Conservation (phyloP, 2,113 vertebrate genomes). For the Gymnocephalus cernua region DNA sequence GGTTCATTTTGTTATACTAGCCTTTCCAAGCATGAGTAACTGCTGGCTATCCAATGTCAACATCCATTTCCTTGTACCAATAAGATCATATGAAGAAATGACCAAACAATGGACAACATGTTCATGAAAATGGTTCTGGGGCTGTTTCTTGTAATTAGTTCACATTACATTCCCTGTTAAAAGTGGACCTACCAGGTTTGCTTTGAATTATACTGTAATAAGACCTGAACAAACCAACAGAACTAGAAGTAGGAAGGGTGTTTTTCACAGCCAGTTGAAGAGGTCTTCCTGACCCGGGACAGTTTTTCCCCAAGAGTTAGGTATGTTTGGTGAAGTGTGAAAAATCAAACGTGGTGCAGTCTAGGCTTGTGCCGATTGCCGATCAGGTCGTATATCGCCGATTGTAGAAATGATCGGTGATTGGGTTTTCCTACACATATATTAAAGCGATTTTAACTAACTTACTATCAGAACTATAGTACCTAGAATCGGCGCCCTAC, state of each 20-base stretch:
- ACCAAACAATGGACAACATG: slow-evolving; percentile 25
- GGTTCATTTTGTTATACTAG: slow-evolving; percentile 28
- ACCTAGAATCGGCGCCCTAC: too few relatives aligned
- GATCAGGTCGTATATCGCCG: too few relatives aligned
- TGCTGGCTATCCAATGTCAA: slow-evolving; percentile 41
- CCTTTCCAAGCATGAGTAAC: slow-evolving; percentile 43
- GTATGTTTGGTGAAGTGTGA: not conserved
- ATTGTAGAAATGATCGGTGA: too few relatives aligned
- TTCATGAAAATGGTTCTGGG: slow-evolving; percentile 1
- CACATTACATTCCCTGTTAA: not conserved
- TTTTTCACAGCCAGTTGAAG: not conserved
- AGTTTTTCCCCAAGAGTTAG: not conserved
- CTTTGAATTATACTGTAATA: not conserved
- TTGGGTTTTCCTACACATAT: too few relatives aligned
- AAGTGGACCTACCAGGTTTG: not conserved
- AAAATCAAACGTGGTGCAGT: not conserved
- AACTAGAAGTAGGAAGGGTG: not conserved
- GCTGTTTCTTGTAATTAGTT: not conserved
- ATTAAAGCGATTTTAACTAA: too few relatives aligned
- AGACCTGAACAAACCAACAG: not conserved
- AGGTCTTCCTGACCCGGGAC: not conserved
- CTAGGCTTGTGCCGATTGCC: too few relatives aligned
- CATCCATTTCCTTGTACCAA: slow-evolving; percentile 28
- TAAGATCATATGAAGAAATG: slow-evolving; percentile 36
- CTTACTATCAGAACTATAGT: too few relatives aligned